A percentile compares a stretch with the other conserved stretches of the same genome.
phyloP scores from a whole-genome alignment of 2,888 invertebrate species.

The Agrochola lychnidis region DNA sequence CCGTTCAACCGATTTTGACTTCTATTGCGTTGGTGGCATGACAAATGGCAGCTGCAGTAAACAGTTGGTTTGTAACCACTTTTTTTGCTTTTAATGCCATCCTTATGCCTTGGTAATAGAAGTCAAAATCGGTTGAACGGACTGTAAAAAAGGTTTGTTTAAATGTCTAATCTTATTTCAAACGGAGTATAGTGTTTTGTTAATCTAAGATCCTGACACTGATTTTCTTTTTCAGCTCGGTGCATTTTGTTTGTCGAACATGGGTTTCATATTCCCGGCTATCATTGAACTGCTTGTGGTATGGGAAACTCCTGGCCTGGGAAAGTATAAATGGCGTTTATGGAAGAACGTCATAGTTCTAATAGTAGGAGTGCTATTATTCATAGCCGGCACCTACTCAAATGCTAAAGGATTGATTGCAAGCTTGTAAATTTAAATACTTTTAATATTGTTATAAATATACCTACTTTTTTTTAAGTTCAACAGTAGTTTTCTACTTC shows the following conservation, averaged over 20 bases:
- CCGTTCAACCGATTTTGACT: too few species aligned
- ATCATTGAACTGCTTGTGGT: conserved; percentile 83
- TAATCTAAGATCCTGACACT: not conserved
- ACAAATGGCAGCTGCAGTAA: too few species aligned
- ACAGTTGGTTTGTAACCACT: too few species aligned
- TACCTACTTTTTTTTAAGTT: conserved; percentile 5
- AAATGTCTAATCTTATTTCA: too few species aligned
- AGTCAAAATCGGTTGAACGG: too few species aligned
- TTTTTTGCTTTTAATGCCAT: too few species aligned
- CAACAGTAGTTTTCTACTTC: not conserved
- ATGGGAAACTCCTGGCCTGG: conserved; percentile 85
- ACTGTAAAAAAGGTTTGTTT: too few species aligned
- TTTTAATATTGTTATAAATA: not conserved
- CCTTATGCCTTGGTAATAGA: too few species aligned
- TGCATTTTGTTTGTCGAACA: conserved; percentile 86
- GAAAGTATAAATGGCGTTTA: conserved; percentile 80
- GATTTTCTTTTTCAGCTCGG: conserved; percentile 81
- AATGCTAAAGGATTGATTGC: conserved; percentile 81
- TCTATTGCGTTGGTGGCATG: too few species aligned
- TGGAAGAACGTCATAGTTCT: conserved; percentile 82
- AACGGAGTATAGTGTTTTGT: not conserved
- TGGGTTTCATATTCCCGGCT: conserved; percentile 87
- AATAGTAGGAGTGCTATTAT: conserved; percentile 78
- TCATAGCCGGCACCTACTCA: conserved; percentile 83
- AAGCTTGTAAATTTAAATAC: conserved; percentile 70